Evolutionary conservation across 2,797 vertebrate species (phyloP).

Genomic region (Knipowitschia caucasica): DNA sequence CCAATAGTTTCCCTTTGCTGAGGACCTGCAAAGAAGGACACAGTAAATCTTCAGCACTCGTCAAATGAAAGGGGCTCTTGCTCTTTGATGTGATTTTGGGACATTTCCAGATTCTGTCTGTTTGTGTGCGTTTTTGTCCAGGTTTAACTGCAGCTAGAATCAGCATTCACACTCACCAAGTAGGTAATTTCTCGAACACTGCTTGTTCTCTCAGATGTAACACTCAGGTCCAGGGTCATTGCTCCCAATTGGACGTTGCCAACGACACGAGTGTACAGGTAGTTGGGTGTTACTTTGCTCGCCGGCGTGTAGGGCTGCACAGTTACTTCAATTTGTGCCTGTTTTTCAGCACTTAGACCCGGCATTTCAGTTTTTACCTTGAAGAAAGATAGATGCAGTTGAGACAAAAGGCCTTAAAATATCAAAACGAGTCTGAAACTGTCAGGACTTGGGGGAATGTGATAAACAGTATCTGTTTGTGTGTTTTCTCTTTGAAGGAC

Average conservation of each 20-base stretch:
- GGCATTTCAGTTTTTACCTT: background rate
- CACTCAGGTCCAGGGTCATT: background rate
- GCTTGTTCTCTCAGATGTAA: background rate
- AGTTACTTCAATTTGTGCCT: background rate
- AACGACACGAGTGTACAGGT: background rate
- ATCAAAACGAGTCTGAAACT: no score
- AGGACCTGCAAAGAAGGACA: background rate
- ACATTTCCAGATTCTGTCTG: no score
- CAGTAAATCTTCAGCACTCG: no score
- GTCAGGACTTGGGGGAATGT: no score
- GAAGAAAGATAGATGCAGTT: background rate
- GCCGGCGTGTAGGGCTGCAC: background rate
- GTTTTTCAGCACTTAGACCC: background rate
- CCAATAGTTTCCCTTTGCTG: conserved; percentile 1
- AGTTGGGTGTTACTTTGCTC: background rate
- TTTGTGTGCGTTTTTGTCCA: no score
- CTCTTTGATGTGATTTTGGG: no score
- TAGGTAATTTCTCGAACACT: background rate
- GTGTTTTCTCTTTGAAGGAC: no score
- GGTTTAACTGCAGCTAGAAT: no score
- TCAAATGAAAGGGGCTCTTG: no score
- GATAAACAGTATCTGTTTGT: no score
- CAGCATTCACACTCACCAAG: conserved; percentile 4
- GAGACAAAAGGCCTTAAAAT: no score
- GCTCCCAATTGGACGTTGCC: background rate